Base-by-base conservation (phyloP, 1,140 invertebrate genomes). In the Wasmannia auropunctata region DNA sequence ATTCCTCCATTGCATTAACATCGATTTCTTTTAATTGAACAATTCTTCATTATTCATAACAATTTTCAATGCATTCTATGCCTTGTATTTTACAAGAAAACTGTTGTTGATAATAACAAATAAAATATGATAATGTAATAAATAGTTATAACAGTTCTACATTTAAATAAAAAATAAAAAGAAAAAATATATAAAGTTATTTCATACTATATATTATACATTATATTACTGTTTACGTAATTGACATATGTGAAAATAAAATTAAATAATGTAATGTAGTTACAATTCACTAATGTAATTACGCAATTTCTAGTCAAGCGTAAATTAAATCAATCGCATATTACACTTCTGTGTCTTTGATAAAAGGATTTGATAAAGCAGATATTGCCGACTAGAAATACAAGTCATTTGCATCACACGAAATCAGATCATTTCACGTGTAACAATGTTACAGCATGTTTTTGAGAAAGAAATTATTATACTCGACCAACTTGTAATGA, bases 321-420 rank as follows among this genome's bases (percentile, higher is more conserved):
- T 34, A 10, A 37, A 37, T 67, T 19, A 72, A 70, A 51, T 54
- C 6, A 2, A 37, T 25, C 10, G 31, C 25, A 14, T n/a, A 60
- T 43, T 77, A 34, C 16, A 46, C 22, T 46, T 79, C 37, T 56
- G 31, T 10, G 43, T 60, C 1, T 31, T 40, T 81, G 19, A n/a
- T n/a, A n/a, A n/a, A n/a, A n/a, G n/a, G n/a, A 43, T 43, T 54
- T 69, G 46, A 80, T 65, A 79, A 46, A 80, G 19, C 11, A 31
- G 37, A 67, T 25, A 2, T 81, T 31, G 1, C 1, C 31, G 1
- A 54, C 34, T 37, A 54, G 31, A 67, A 81, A 25, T 40, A 40
- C 14, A 3, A 81, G n/a, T 81, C 22, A 54, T 70, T 65, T 69
- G 11, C 34, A n/a, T 46, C 14, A 40, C 10, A 1, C n/a, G 7